Evolutionary conservation across 2,888 invertebrate species (phyloP).

Genomic region (Meloe dianella): DNA sequence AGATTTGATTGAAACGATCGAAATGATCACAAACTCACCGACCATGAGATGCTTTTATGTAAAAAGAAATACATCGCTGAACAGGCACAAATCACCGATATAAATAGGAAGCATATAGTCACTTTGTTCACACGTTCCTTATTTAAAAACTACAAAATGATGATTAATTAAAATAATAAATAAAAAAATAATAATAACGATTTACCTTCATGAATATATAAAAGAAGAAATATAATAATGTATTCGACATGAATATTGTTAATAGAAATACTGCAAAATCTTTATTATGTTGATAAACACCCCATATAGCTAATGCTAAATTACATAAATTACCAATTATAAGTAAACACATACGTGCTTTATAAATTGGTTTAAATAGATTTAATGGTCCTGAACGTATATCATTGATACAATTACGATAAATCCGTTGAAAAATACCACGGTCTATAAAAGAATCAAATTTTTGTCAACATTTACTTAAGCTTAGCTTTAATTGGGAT

Average conservation of each 20-base stretch:
- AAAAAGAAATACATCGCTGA: conserved; percentile 76
- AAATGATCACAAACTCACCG: conserved; percentile 56
- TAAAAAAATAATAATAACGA: conserved; percentile 1
- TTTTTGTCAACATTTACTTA: conserved; percentile 16
- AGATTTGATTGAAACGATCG: background rate
- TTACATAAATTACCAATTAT: conserved; percentile 69
- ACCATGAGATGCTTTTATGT: conserved; percentile 73
- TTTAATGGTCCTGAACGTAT: conserved; percentile 57
- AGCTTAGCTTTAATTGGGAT: too few relatives aligned
- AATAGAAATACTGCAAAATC: conserved; percentile 84
- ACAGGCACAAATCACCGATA: conserved; percentile 71
- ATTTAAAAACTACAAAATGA: conserved; percentile 62
- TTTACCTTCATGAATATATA: conserved; percentile 86
- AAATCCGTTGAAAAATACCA: conserved; percentile 46
- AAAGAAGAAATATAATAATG: conserved; percentile 79
- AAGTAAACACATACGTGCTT: conserved; percentile 65
- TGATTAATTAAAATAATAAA: background rate
- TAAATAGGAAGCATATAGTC: conserved; percentile 68
- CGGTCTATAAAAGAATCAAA: conserved; percentile 43
- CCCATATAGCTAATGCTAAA: conserved; percentile 71
- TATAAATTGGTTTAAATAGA: conserved; percentile 59
- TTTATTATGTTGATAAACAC: conserved; percentile 65
- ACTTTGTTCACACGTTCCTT: conserved; percentile 69
- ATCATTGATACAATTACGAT: conserved; percentile 53
- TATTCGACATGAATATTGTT: conserved; percentile 80